Evolutionary conservation across 2,797 vertebrate genomes (phyloP).

Genomic region (Hapalemur alaotrensis): DNA sequence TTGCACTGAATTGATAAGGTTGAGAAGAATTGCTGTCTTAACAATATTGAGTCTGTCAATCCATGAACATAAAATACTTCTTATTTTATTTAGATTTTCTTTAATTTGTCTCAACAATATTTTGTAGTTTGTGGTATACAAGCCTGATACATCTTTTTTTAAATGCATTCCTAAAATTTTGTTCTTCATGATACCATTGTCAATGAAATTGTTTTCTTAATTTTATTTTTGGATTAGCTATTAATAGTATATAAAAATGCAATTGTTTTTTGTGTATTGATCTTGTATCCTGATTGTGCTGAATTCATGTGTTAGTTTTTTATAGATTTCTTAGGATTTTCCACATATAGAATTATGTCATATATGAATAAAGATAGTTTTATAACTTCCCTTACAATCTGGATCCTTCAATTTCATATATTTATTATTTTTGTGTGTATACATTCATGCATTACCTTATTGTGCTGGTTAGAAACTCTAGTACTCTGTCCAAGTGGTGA

Average conservation of each 20-base stretch:
- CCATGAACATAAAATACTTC: not conserved
- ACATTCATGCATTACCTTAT: not conserved
- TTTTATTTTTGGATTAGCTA: not conserved
- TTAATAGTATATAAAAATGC: not conserved
- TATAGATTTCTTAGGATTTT: not conserved
- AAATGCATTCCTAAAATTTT: not conserved
- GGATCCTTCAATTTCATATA: not conserved
- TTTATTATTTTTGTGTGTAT: not conserved
- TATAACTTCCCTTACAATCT: not conserved
- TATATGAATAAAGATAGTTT: not conserved
- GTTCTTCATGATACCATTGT: not conserved
- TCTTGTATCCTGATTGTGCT: not conserved
- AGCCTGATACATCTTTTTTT: not conserved
- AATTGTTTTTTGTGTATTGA: not conserved
- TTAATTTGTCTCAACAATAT: not conserved
- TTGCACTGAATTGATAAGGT: not conserved
- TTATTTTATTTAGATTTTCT: not conserved
- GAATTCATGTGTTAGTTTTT: not conserved
- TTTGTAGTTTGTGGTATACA: not conserved
- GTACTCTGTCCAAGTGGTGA: not conserved
- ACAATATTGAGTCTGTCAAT: not conserved
- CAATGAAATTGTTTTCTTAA: not conserved
- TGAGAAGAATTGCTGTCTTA: not conserved
- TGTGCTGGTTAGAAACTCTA: not conserved
- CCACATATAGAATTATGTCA: not conserved